Percentiles rank a stretch among this genome's conserved stretches.
phyloP scores from a whole-genome alignment of 2,888 invertebrate species.

The Euclidia mi region DNA sequence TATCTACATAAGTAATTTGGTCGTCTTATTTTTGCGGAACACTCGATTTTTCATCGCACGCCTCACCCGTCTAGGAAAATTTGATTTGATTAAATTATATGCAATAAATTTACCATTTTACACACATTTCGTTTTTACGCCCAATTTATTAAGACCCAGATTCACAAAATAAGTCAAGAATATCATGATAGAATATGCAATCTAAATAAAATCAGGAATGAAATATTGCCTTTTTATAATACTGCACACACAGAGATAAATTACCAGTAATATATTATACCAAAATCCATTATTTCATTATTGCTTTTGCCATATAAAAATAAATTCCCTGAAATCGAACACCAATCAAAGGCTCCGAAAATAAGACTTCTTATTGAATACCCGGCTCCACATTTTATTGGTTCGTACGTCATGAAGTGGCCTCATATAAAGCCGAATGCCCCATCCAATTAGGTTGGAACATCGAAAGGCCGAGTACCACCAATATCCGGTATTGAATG shows the following conservation, averaged over 20 bases:
- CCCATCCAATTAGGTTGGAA: slow-evolving; percentile 63
- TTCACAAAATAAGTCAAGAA: not conserved
- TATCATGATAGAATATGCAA: not conserved
- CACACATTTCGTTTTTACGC: too few relatives aligned
- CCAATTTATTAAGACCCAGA: too few relatives aligned
- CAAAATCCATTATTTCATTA: too few relatives aligned
- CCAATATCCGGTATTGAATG: slow-evolving; percentile 70
- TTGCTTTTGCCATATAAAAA: too few relatives aligned
- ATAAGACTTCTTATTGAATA: slow-evolving; percentile 49
- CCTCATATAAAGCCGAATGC: slow-evolving; percentile 58
- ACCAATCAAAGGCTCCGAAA: slow-evolving; percentile 37
- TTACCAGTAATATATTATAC: too few relatives aligned
- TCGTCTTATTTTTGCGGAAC: slow-evolving; percentile 34
- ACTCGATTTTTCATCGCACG: slow-evolving; percentile 26
- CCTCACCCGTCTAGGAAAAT: too few relatives aligned
- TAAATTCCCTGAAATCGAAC: slow-evolving; percentile 27
- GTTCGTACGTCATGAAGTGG: slow-evolving; percentile 52
- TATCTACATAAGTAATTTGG: slow-evolving; percentile 45
- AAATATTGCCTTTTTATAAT: too few relatives aligned
- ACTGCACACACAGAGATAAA: too few relatives aligned
- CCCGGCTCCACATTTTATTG: slow-evolving; percentile 49
- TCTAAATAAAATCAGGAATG: too few relatives aligned
- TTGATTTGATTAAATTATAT: too few relatives aligned
- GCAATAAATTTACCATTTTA: too few relatives aligned
- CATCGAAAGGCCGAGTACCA: slow-evolving; percentile 56